Evolutionary conservation across 1,140 invertebrate genomes (phyloP), one percentile per base, ranked within the genome.

Genomic region (Diuraphis noxia): DNA sequence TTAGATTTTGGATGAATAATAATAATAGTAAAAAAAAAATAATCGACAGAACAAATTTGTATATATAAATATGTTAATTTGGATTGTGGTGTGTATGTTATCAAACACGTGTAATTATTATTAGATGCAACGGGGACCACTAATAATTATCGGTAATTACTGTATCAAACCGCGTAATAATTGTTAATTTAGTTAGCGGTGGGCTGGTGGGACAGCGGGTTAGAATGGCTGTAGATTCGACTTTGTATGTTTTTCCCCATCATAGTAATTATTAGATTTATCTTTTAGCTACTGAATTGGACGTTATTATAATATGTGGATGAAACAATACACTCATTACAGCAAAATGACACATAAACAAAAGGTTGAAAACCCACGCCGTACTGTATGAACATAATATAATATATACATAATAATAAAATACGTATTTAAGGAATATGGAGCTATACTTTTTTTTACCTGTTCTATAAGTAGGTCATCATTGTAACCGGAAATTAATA

Each of bases 111-210:
- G 81, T 84, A 41, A 41, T 84, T 30, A 84, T 84, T 84, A 41
- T 41, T 38, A 43, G 40, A 41, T 41, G 4, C 38, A 41, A 84
- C 40, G 4, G 30, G 13, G 13, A 84, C 30, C 30, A 41, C 30
- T 40, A 5, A 41, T 84, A 84, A 41, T 84, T 56, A 88, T 56
- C 38, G 87, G 36, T 88, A 88, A 88, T 88, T 63, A 63, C 56
- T 21, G n/a, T 25, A 89, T 77, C 13, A 38, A 72, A 77, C 17
- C 30, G 38, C 8, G 13, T 40, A 41, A 8, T 89, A 89, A 79
- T 89, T 77, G 63, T 19, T 34, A 63, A 49, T 79, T 89, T 46
- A 87, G 40, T 43, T 41, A 19, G 1, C 10, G 40, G 82, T n/a
- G 40, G 40, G 30, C 6, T 6, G 9, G 30, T 41, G 81, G 36